Conservation (phyloP, 2,888 invertebrate species). For the Cremastinae sp. region DNA sequence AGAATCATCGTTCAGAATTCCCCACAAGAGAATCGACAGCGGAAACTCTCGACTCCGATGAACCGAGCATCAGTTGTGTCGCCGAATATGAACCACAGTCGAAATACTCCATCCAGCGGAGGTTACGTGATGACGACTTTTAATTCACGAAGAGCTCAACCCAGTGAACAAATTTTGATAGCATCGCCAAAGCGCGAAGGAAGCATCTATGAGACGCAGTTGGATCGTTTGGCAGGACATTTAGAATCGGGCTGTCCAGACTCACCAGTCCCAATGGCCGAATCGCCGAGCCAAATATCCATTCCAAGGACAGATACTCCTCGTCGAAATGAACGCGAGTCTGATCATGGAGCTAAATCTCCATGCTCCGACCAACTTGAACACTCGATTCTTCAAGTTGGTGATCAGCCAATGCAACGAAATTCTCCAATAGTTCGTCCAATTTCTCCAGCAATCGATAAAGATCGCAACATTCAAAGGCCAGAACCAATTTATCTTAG, state of each 20-base stretch:
- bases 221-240: slow-evolving; percentile 61
- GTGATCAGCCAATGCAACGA: slow-evolving; percentile 36
- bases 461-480: slow-evolving; percentile 62
- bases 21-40: slow-evolving; percentile 35
- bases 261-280: slow-evolving; percentile 73
- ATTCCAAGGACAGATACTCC: slow-evolving; percentile 46
- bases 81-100: slow-evolving; percentile 51
- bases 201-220: slow-evolving; percentile 66
- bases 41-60: slow-evolving; percentile 27
- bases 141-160: slow-evolving; percentile 69
- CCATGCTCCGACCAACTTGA: slow-evolving; percentile 38
- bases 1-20: slow-evolving; percentile 41
- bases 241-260: slow-evolving; percentile 64
- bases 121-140: slow-evolving; percentile 48
- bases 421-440: slow-evolving; percentile 47
- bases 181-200: slow-evolving; percentile 76
- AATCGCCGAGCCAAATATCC: slow-evolving; percentile 67
- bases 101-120: slow-evolving; percentile 40
- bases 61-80: slow-evolving; percentile 59
- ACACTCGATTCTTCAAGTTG: slow-evolving; percentile 9
- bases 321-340: slow-evolving; percentile 56
- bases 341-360: slow-evolving; percentile 54
- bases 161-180: slow-evolving; percentile 76
- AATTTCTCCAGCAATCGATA: slow-evolving; percentile 51
- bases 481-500: slow-evolving; percentile 71